These are phyloP conservation scores for Leucoraja ocellata DNA, from an alignment of 2,797 vertebrate genomes.

Conservation along the genomic window DNA sequence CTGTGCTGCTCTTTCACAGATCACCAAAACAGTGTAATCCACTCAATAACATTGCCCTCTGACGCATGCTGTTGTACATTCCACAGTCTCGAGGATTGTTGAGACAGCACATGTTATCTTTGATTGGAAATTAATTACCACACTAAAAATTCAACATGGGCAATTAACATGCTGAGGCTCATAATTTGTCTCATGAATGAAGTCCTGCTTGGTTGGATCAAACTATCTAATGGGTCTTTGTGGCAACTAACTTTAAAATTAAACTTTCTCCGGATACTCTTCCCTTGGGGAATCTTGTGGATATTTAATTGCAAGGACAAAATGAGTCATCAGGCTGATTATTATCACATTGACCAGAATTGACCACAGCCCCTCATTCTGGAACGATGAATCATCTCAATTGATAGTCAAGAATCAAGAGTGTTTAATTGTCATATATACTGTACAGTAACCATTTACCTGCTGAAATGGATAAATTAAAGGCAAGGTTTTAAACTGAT, in stretches of 20 bases:
- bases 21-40: background rate
- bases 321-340: background rate
- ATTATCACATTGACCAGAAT: background rate
- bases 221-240: background rate
- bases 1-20: background rate
- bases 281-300: background rate
- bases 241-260: background rate
- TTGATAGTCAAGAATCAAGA: background rate
- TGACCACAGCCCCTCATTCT: background rate
- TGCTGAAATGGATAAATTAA: too few relatives aligned
- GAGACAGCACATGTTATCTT: background rate
- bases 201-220: background rate
- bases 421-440: background rate
- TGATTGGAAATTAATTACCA: background rate
- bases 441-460: too few relatives aligned
- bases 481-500: too few relatives aligned
- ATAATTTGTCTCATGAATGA: background rate
- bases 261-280: background rate
- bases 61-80: background rate
- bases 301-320: background rate
- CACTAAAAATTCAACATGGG: background rate
- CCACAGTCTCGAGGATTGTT: background rate
- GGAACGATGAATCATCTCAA: background rate
- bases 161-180: background rate
- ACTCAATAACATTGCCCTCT: background rate